Evolutionary conservation across 2,113 vertebrate genomes (phyloP).

Genomic region (Centrocercus urophasianus): DNA sequence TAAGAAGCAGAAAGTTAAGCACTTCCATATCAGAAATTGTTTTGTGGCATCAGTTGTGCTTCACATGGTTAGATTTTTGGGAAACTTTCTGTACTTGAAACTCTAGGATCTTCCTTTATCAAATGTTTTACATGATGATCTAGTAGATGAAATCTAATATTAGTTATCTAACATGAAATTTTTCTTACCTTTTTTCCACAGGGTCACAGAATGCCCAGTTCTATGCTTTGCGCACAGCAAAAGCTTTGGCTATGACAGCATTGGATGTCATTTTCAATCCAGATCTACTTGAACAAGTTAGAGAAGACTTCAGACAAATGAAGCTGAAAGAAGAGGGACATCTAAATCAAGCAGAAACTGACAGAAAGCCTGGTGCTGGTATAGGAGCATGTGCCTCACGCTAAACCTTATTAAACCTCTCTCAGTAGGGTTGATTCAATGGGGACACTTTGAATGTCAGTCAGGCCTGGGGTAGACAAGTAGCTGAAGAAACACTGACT

Average conservation of each 20-base stretch:
- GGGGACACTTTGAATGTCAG: not conserved
- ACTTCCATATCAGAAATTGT: not conserved
- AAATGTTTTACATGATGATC: not conserved
- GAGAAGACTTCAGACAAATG: conserved; percentile 80
- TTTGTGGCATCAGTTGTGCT: not conserved
- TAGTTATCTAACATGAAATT: not conserved
- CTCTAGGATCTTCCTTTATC: not conserved
- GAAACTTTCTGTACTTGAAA: not conserved
- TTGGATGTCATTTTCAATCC: conserved; percentile 87
- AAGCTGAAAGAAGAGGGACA: conserved; percentile 78
- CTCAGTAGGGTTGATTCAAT: not conserved
- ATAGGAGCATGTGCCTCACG: conserved; percentile 14
- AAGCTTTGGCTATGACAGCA: conserved; percentile 90
- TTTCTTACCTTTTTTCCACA: conserved; percentile 10
- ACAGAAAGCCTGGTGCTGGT: conserved; percentile 9
- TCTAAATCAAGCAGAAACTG: conserved; percentile 44
- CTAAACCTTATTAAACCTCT: conserved; percentile 29
- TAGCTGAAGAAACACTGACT: conserved; percentile 6
- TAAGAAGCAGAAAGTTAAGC: not conserved
- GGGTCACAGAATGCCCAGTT: conserved; percentile 88
- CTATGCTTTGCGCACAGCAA: conserved; percentile 85
- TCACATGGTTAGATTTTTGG: not conserved
- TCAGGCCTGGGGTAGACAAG: not conserved
- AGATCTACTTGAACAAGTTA: conserved; percentile 80
- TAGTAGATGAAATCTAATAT: not conserved